A percentile compares a stretch with the other conserved stretches of the same genome.
Conservation (phyloP, 2,888 invertebrate genomes). For the Dynastes grantii region DNA sequence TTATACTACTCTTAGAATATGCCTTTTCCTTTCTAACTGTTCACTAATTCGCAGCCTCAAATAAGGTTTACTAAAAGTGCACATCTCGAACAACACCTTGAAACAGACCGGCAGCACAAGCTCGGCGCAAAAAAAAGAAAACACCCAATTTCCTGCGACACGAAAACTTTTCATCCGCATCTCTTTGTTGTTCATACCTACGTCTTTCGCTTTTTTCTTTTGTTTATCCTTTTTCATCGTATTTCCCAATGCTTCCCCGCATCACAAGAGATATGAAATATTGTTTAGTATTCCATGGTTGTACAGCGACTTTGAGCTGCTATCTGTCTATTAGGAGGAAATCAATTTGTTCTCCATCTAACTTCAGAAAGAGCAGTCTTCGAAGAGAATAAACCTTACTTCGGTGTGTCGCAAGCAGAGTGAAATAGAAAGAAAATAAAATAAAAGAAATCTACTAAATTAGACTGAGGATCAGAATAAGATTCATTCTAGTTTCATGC, state of each 20-base stretch:
- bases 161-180: constrained; percentile 1
- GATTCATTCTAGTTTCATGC: neutral
- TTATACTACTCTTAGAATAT: too few species aligned
- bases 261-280: neutral
- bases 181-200: neutral
- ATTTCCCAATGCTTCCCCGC: neutral
- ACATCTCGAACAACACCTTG: too few species aligned
- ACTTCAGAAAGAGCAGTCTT: neutral
- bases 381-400: constrained; percentile 1
- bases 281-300: constrained; percentile 6
- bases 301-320: neutral
- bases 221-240: neutral
- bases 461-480: too few species aligned
- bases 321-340: constrained; percentile 1
- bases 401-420: neutral
- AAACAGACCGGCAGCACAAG: too few species aligned
- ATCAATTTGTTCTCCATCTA: constrained; percentile 10
- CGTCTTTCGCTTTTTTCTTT: neutral
- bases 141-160: neutral
- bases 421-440: neutral
- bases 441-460: neutral
- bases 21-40: too few species aligned
- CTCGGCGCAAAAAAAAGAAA: too few species aligned
- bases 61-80: too few species aligned
- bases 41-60: too few species aligned